Conservation (phyloP, 2,888 invertebrate genomes). For the Clistopyga incitator region DNA sequence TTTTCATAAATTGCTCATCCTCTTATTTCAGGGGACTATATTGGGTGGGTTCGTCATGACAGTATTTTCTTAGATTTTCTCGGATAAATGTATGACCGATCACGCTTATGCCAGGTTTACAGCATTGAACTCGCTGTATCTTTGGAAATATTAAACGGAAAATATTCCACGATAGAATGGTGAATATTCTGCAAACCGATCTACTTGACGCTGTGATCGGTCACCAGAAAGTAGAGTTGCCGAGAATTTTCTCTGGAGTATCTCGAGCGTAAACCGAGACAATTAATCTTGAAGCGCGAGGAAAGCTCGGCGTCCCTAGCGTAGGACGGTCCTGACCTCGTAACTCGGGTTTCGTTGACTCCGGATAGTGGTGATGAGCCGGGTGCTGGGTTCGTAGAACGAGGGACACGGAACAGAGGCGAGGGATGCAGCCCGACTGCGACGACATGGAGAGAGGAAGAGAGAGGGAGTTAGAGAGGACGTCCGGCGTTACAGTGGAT, state of each 20-base stretch:
- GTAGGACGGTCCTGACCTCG: slow-evolving; percentile 69
- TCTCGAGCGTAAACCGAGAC: slow-evolving; percentile 67
- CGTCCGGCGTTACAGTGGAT: slow-evolving; percentile 75
- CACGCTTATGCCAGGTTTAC: background rate
- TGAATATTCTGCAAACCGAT: background rate
- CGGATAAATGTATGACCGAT: background rate
- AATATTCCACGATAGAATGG: background rate
- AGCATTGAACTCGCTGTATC: slow-evolving; percentile 2
- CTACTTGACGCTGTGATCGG: slow-evolving; percentile 17
- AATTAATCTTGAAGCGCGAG: slow-evolving; percentile 72
- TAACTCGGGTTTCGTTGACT: slow-evolving; percentile 77
- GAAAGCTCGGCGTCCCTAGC: slow-evolving; percentile 39
- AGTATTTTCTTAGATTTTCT: background rate
- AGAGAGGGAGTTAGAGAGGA: slow-evolving; percentile 71
- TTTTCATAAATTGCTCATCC: too few relatives aligned
- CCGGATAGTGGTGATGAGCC: slow-evolving; percentile 69
- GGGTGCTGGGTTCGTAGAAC: slow-evolving; percentile 34
- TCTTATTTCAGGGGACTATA: too few relatives aligned
- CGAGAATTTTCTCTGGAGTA: slow-evolving; percentile 57
- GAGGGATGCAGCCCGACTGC: slow-evolving; percentile 53
- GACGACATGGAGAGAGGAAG: slow-evolving; percentile 61
- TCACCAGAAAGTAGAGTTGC: slow-evolving; percentile 15
- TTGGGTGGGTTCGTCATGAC: too few relatives aligned
- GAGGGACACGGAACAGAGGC: slow-evolving; percentile 56
- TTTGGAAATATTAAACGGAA: background rate